Percentiles rank a stretch among this genome's conserved stretches.
Evolutionary conservation across 2,113 vertebrate species (phyloP).

Genomic region (Corythaixoides concolor): DNA sequence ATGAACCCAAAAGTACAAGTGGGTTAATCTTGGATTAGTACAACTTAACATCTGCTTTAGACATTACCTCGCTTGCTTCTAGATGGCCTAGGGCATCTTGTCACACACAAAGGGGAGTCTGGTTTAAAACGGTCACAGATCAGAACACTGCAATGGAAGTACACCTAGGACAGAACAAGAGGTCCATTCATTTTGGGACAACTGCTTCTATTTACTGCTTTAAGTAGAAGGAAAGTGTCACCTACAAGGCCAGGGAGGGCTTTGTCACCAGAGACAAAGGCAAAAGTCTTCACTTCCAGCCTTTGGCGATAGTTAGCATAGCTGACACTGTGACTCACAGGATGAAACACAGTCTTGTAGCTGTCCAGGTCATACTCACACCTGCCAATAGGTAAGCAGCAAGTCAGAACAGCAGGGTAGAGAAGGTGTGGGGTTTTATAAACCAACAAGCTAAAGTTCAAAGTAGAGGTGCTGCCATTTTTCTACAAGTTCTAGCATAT

Average conservation of each 20-base stretch:
- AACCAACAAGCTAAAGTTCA: background rate
- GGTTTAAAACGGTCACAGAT: constrained; percentile 61
- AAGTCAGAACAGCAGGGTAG: background rate
- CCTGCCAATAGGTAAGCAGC: background rate
- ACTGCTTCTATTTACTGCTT: background rate
- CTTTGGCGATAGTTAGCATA: constrained; percentile 71
- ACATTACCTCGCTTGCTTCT: constrained; percentile 68
- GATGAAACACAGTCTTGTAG: constrained; percentile 74
- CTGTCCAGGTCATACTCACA: constrained; percentile 73
- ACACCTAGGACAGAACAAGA: constrained; percentile 47
- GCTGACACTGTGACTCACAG: constrained; percentile 12
- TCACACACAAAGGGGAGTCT: constrained; percentile 64
- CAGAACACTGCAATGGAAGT: constrained; percentile 74
- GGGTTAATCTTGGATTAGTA: background rate
- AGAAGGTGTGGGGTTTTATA: no score
- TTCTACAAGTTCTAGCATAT: background rate
- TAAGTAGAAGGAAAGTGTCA: background rate
- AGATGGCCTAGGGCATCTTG: constrained; percentile 43
- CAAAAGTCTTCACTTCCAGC: constrained; percentile 80
- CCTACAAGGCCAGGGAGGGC: constrained; percentile 64
- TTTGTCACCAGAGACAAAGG: constrained; percentile 60
- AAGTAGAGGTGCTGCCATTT: background rate
- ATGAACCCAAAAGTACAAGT: accelerated
- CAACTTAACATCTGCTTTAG: background rate
- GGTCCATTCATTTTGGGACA: background rate